A percentile compares a stretch with the other conserved stretches of the same genome.
These are phyloP conservation scores for Coleophora flavipennella DNA, from an alignment of 2,888 invertebrate genomes.

Conservation along the genomic window DNA sequence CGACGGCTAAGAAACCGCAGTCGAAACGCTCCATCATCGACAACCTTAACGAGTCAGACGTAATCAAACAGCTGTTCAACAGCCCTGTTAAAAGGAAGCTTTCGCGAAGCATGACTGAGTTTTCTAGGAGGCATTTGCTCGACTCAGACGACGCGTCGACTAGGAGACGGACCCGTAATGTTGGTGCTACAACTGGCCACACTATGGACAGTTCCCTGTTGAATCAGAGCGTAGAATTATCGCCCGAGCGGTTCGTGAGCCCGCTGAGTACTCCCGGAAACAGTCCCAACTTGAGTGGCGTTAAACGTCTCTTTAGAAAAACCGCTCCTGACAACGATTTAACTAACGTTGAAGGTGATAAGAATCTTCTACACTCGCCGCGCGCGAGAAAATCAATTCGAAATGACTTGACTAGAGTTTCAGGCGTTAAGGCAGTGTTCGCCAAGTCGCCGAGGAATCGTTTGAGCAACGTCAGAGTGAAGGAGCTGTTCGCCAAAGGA, in stretches of 20 bases:
- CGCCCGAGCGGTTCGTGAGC: conserved; percentile 48
- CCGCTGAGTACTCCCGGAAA: conserved; percentile 36
- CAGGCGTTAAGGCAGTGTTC: conserved; percentile 49
- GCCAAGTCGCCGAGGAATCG: conserved; percentile 42
- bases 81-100: conserved; percentile 63
- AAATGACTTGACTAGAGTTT: conserved; percentile 50
- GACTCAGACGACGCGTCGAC: conserved; percentile 29
- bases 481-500: conserved; percentile 37
- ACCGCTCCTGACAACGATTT: conserved; percentile 38
- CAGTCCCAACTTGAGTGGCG: conserved; percentile 34
- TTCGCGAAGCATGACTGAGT: conserved; percentile 64
- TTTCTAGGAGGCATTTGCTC: conserved; percentile 35
- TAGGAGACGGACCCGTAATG: conserved; percentile 25
- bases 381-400: conserved; percentile 32
- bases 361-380: conserved; percentile 30
- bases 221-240: conserved; percentile 26
- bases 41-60: conserved; percentile 49
- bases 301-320: conserved; percentile 35
- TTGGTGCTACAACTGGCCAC: conserved; percentile 22
- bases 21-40: conserved; percentile 62
- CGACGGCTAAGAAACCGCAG: conserved; percentile 62
- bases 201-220: conserved; percentile 28
- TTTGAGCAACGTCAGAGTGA: conserved; percentile 42
- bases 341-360: conserved; percentile 34
- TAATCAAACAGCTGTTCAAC: conserved; percentile 57